phyloP scores from a whole-genome alignment of 2,113 vertebrate genomes.

The Ranitomeya imitator region DNA sequence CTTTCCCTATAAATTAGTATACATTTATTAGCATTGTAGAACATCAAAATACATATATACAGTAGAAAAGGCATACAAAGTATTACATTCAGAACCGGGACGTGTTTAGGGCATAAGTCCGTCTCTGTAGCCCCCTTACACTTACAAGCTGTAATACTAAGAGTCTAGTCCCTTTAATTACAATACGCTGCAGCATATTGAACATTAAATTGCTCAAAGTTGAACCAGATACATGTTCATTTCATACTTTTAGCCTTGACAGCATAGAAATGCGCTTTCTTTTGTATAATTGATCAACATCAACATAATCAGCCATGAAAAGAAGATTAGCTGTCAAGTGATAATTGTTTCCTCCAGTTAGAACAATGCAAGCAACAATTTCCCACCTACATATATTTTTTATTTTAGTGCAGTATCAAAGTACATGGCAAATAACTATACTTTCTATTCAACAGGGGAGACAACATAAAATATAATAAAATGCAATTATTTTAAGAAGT shows the following conservation, averaged over 20 bases:
- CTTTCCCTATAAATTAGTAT: too few species aligned
- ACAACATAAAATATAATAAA: slow-evolving; percentile 43
- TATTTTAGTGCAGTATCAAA: slow-evolving; percentile 50
- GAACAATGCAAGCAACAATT: slow-evolving; percentile 49
- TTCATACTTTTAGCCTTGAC: slow-evolving; percentile 18
- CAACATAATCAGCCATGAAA: slow-evolving; percentile 27
- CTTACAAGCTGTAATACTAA: neutral
- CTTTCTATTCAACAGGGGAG: slow-evolving; percentile 24
- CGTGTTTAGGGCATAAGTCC: too few species aligned
- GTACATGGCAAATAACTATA: slow-evolving; percentile 9
- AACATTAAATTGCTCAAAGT: neutral
- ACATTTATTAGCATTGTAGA: too few species aligned
- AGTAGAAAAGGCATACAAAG: too few species aligned
- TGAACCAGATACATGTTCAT: neutral
- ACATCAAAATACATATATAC: too few species aligned
- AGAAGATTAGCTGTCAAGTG: slow-evolving; percentile 47
- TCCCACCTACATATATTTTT: slow-evolving; percentile 39
- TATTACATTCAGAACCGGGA: too few species aligned
- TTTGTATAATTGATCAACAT: slow-evolving; percentile 19
- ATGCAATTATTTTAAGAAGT: neutral
- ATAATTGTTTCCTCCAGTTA: slow-evolving; percentile 46
- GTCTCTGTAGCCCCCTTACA: too few species aligned
- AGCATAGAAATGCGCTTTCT: neutral
- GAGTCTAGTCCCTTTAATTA: neutral
- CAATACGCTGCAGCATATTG: neutral